These are phyloP conservation scores for Nematopogon swammerdamellus DNA, from an alignment of 2,888 invertebrate genomes.

Conservation along the genomic window DNA sequence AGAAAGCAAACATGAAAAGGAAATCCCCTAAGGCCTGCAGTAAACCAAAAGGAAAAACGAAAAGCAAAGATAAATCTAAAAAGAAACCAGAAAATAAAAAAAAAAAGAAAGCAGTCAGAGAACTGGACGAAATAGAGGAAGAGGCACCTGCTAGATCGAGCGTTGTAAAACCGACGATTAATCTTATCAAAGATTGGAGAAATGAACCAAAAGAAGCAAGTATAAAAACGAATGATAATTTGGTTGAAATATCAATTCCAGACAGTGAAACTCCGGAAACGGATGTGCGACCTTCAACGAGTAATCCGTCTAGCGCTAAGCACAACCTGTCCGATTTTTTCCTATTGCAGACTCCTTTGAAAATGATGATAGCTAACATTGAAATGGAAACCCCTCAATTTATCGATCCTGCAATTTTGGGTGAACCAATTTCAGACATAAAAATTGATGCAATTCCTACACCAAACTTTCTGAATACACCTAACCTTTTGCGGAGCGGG, in stretches of 20 bases:
- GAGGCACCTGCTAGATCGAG: slow-evolving; percentile 4
- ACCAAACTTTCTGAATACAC: slow-evolving; percentile 50
- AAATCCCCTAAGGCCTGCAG: slow-evolving; percentile 2
- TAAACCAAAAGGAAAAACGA: no score
- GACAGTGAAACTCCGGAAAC: slow-evolving; percentile 38
- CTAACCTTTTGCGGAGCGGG: slow-evolving; percentile 26
- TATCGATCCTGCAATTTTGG: slow-evolving; percentile 31
- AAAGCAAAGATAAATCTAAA: not conserved
- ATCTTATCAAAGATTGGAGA: slow-evolving; percentile 21
- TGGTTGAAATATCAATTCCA: slow-evolving; percentile 19
- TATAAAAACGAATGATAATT: slow-evolving; percentile 15
- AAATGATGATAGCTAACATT: slow-evolving; percentile 43
- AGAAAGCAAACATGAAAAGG: slow-evolving; percentile 4
- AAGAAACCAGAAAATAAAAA: slow-evolving; percentile 3
- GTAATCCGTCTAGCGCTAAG: slow-evolving; percentile 40
- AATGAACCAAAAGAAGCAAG: slow-evolving; percentile 4
- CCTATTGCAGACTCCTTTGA: slow-evolving; percentile 52
- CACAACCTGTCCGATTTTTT: slow-evolving; percentile 47
- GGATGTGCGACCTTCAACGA: slow-evolving; percentile 31
- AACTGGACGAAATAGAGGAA: slow-evolving; percentile 10
- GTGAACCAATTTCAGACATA: slow-evolving; percentile 46
- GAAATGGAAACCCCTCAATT: slow-evolving; percentile 57
- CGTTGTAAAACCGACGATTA: slow-evolving; percentile 28
- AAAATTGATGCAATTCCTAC: slow-evolving; percentile 57
- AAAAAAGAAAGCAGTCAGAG: not conserved